phyloP scores from a whole-genome alignment of 2,888 invertebrate species.

The Himalopsyche japonica region DNA sequence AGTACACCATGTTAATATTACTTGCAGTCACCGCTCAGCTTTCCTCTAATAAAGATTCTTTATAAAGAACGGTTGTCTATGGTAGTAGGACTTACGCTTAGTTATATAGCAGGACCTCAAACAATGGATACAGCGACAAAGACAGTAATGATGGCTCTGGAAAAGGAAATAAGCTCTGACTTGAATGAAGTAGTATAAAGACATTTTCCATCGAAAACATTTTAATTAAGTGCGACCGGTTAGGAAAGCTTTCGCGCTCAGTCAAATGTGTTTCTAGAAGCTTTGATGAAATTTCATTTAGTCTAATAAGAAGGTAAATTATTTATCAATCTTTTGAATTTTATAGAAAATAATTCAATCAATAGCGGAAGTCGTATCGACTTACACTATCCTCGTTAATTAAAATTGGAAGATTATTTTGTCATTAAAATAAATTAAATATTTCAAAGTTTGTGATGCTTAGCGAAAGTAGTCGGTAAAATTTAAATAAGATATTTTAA shows the following conservation, averaged over 20 bases:
- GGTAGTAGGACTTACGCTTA: not conserved
- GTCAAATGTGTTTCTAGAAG: not conserved
- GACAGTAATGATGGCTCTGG: slow-evolving; percentile 13
- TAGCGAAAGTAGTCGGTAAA: too few species aligned
- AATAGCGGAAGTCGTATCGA: too few species aligned
- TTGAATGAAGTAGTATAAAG: slow-evolving; percentile 3
- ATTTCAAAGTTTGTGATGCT: too few species aligned
- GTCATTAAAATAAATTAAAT: too few species aligned
- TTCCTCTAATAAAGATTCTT: not conserved
- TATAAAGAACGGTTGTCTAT: not conserved
- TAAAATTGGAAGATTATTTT: too few species aligned
- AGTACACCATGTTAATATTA: too few species aligned
- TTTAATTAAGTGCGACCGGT: slow-evolving; percentile 22
- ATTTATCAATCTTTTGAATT: not conserved
- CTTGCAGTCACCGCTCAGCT: not conserved
- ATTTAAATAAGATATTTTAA: too few species aligned
- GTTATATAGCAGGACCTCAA: not conserved
- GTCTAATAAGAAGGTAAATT: not conserved
- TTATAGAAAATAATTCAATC: too few species aligned
- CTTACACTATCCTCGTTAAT: too few species aligned
- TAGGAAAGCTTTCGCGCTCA: not conserved
- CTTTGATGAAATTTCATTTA: not conserved
- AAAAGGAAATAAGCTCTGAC: slow-evolving; percentile 2
- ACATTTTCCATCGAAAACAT: slow-evolving; percentile 21
- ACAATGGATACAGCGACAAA: slow-evolving; percentile 1